Evolutionary conservation across 2,113 vertebrate genomes (phyloP).

Genomic region (Gopherus evgoodei): DNA sequence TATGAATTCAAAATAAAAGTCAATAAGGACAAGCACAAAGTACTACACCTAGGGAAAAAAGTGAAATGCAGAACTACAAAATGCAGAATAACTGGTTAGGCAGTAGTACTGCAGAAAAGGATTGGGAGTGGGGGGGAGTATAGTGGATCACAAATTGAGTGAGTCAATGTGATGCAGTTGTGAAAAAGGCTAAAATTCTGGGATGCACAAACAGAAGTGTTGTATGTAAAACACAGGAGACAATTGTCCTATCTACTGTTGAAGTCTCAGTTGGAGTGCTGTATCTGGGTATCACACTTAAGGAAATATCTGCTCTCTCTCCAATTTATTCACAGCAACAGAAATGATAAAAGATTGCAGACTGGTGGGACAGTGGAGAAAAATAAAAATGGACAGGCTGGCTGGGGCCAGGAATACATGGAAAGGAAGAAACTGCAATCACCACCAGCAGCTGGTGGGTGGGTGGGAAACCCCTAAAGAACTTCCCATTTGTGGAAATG

Average conservation of each 20-base stretch:
- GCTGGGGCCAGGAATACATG: not conserved
- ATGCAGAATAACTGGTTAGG: not conserved
- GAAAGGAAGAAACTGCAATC: not conserved
- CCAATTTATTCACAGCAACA: not conserved
- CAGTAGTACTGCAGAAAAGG: not conserved
- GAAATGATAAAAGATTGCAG: not conserved
- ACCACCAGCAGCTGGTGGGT: not conserved
- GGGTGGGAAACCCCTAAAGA: rapidly evolving
- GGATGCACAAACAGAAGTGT: not conserved
- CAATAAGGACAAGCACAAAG: not conserved
- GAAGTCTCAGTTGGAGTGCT: not conserved
- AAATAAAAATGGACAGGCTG: not conserved
- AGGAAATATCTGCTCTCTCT: not conserved
- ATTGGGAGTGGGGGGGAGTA: not conserved
- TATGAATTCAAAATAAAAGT: not conserved
- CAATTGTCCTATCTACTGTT: not conserved
- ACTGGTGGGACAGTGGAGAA: not conserved
- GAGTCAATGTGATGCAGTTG: not conserved
- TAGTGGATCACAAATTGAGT: not conserved
- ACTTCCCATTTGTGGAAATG: not conserved
- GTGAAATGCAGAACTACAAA: not conserved
- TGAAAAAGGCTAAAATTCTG: not conserved
- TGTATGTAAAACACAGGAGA: not conserved
- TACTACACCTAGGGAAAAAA: not conserved
- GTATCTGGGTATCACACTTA: not conserved